phyloP scores from a whole-genome alignment of 23 tunicate species.

The Trididemnum nubilum region DNA sequence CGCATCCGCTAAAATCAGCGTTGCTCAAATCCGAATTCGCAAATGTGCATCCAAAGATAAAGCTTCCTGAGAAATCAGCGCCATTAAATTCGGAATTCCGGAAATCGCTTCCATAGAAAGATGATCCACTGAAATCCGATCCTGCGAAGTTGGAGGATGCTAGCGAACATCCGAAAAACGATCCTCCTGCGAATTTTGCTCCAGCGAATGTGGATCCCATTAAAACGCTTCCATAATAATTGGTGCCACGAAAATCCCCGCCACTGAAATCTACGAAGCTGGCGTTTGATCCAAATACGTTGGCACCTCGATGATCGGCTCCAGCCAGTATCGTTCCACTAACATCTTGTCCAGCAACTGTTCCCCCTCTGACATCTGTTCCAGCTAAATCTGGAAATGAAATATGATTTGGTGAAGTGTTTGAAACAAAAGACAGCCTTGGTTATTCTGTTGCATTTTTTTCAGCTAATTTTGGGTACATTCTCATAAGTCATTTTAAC shows the following conservation, averaged over 20 bases:
- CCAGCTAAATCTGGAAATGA: conserved; percentile 19
- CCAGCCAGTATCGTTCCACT: neutral
- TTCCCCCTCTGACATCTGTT: neutral
- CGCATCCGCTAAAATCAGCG: conserved; percentile 14
- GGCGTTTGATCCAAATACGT: neutral
- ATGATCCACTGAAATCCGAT: conserved; percentile 18
- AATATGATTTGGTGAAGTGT: no score
- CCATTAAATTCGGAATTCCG: neutral
- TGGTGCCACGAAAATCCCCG: conserved; percentile 1
- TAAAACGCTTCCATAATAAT: neutral
- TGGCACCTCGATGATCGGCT: conserved; percentile 10
- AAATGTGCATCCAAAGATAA: neutral
- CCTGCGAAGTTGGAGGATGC: neutral
- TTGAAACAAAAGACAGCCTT: no score
- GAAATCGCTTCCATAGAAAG: conserved; percentile 9
- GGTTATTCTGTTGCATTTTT: no score
- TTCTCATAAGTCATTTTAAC: no score
- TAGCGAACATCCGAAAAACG: neutral
- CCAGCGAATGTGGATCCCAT: neutral
- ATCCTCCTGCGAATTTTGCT: neutral
- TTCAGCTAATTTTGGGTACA: no score
- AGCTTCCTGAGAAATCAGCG: conserved; percentile 21
- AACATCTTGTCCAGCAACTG: neutral
- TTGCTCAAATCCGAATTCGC: neutral
- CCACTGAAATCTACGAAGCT: conserved; percentile 8